Conservation (phyloP, 2,797 vertebrate species). For the Bufotes viridis region DNA sequence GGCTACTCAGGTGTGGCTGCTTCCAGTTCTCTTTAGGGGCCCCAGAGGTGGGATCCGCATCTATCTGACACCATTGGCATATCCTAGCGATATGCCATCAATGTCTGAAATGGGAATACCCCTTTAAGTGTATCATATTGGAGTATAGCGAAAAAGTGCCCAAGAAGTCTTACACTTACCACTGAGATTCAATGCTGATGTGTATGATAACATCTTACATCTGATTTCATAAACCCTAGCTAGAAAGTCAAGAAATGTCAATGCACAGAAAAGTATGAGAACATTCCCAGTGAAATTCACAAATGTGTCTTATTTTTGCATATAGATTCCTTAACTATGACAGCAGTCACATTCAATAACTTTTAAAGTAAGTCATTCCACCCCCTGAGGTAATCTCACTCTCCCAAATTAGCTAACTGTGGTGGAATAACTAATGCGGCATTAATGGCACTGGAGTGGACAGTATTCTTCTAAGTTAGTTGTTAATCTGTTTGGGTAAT, state of each 20-base stretch:
- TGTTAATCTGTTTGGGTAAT: constrained; percentile 62
- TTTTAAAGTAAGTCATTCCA: constrained; percentile 59
- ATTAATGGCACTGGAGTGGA: constrained; percentile 59
- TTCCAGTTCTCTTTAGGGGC: too few species aligned
- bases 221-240: not conserved
- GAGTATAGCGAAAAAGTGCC: not conserved
- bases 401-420: constrained; percentile 62
- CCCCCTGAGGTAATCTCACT: constrained; percentile 58
- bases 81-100: too few species aligned
- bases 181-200: not conserved
- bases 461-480: constrained; percentile 61
- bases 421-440: constrained; percentile 61
- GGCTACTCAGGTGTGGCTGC: too few species aligned
- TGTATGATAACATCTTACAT: not conserved
- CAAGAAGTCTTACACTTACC: too few species aligned
- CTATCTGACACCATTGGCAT: too few species aligned
- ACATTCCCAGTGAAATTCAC: not conserved
- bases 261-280: not conserved
- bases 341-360: constrained; percentile 49
- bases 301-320: constrained; percentile 22
- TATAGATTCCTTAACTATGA: constrained; percentile 38
- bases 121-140: not conserved
- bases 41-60: too few species aligned
- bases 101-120: too few species aligned
- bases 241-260: not conserved